These are phyloP conservation scores for Urocitellus parryii DNA, from an alignment of 2,113 vertebrate genomes.

Conservation along the genomic window DNA sequence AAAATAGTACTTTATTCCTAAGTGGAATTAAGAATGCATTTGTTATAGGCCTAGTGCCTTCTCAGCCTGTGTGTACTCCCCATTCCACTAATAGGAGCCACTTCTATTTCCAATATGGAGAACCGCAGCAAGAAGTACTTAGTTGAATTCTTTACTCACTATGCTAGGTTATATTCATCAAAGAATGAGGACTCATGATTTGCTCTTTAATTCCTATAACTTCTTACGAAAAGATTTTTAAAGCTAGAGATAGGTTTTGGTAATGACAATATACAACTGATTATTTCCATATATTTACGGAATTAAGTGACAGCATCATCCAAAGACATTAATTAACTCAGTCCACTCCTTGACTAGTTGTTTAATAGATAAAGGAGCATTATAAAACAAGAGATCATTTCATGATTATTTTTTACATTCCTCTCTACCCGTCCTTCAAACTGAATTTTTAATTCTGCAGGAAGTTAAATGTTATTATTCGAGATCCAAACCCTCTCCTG, in stretches of 20 bases:
- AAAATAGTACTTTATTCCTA: not conserved
- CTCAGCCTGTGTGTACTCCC: not conserved
- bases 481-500: not conserved
- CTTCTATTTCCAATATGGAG: slow-evolving; percentile 25
- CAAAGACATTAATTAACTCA: not conserved
- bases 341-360: not conserved
- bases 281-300: not conserved
- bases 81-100: not conserved
- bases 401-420: slow-evolving; percentile 1
- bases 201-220: not conserved
- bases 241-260: not conserved
- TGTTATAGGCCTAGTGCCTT: not conserved
- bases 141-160: not conserved
- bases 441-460: not conserved
- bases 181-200: not conserved
- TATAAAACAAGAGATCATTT: not conserved
- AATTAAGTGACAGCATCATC: not conserved
- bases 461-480: slow-evolving; percentile 31
- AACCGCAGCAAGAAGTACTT: not conserved
- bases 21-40: not conserved
- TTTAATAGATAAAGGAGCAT: not conserved
- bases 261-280: not conserved
- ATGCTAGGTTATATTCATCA: not conserved
- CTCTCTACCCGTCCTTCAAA: not conserved
- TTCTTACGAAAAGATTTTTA: not conserved